A percentile compares a stretch with the other conserved stretches of the same genome.
Conservation (phyloP, 1,140 invertebrate genomes). For the Brevipalpus yothersi region DNA sequence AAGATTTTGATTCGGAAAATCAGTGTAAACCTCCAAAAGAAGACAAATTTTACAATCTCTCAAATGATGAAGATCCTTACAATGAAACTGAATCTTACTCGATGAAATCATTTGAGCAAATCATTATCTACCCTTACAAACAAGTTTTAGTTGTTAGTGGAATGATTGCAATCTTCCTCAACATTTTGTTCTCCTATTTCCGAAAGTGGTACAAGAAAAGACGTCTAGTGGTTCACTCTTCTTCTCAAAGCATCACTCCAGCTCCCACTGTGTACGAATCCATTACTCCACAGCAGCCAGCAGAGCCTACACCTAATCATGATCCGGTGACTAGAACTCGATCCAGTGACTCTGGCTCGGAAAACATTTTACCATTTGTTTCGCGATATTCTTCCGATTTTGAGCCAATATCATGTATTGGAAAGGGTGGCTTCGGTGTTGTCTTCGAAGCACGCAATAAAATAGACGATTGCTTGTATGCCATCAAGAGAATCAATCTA, state of each 20-base stretch:
- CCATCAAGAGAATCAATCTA: conserved; percentile 73
- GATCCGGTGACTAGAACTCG: not conserved
- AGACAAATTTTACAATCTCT: not conserved
- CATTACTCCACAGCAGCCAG: not conserved
- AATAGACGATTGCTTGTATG: conserved; percentile 80
- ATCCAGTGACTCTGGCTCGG: not conserved
- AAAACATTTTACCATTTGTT: conserved; percentile 14
- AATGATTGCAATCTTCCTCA: conserved; percentile 8
- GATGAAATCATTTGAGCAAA: not conserved
- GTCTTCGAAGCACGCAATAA: conserved; percentile 88
- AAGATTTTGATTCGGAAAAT: not conserved
- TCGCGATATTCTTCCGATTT: conserved; percentile 67
- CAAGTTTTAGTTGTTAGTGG: conserved; percentile 42
- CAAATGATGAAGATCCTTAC: not conserved
- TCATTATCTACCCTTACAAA: conserved; percentile 19
- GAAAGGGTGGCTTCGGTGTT: conserved; percentile 84
- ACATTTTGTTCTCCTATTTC: conserved; percentile 5
- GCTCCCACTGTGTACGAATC: too few relatives aligned
- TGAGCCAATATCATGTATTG: conserved; percentile 51
- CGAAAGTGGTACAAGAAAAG: not conserved
- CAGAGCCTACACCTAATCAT: not conserved
- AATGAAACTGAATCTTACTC: not conserved
- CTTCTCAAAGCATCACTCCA: too few relatives aligned
- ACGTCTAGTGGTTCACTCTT: too few relatives aligned
- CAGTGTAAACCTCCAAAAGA: not conserved